Evolutionary conservation across 2,888 invertebrate species (phyloP), one percentile per base, ranked within the genome.

Genomic region (Phorcus lineatus): DNA sequence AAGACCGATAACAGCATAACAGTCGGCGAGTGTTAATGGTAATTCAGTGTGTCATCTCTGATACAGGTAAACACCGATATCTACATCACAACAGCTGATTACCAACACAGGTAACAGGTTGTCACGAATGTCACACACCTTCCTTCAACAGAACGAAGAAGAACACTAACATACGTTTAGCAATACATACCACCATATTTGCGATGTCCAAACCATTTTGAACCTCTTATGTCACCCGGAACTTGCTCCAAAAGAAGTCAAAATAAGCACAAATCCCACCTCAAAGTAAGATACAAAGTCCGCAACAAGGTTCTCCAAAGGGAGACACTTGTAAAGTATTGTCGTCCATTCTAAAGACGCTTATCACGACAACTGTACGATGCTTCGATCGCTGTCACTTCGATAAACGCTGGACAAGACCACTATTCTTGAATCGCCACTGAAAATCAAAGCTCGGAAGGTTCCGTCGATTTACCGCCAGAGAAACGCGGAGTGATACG

Each of bases 201-300:
- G 78, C 17, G 78, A 78, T 24, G 66, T 66, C 78, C 78, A 78
- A 47, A 78, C 66, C 78, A 76, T 76, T 62, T 62, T 62, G 62
- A 62, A 62, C 28, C 28, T 62, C 28, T 62, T 62, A 13, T 28
- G 62, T 62, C 28, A 62, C 62, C 28, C n/a, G 62, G 62, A 62
- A 62, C 62, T 16, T 28, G 62, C 28, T 62, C 62, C 62, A 62
- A 62, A 62, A 62, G 62, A 62, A 62, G 62, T 62, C 62, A 62
- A 62, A 62, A 62, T 62, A 28, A 28, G 62, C 62, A 62, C 62
- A 62, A 62, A 62, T 16, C 24, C 62, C 62, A 62, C 24, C 24
- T 62, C 28, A 62, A 62, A 28, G 28, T 62, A 62, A 62, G 6
- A 62, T 16, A 24, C 62, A 28, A 62, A 62, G 62, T 62, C 62